Evolutionary conservation across 1,140 invertebrate species (phyloP).

Genomic region (Pseudomyrmex flavicornis): DNA sequence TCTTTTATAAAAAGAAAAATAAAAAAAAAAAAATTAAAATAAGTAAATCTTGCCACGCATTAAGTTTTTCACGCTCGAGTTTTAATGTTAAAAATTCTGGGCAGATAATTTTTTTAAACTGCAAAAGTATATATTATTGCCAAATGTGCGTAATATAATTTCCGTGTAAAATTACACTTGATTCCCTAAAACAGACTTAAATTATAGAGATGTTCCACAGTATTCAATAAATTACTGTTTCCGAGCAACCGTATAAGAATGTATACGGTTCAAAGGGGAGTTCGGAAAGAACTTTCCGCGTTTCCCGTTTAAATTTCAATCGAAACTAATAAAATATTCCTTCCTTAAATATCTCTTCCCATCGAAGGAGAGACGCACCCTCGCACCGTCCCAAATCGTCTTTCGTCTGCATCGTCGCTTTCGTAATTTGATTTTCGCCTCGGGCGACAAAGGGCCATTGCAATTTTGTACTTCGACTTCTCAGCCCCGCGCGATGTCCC

Average conservation of each 20-base stretch:
- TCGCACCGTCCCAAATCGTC: slow-evolving; percentile 55
- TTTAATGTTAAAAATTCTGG: too few species aligned
- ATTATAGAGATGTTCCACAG: slow-evolving; percentile 10
- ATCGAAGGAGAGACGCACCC: slow-evolving; percentile 52
- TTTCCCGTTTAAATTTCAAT: slow-evolving; percentile 62
- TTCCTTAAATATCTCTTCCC: slow-evolving; percentile 62
- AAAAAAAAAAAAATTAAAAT: too few species aligned
- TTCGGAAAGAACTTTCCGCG: slow-evolving; percentile 34
- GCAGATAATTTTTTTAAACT: too few species aligned
- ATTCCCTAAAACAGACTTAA: not conserved
- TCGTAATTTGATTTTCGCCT: slow-evolving; percentile 71
- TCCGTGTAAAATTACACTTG: not conserved
- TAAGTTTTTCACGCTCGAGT: too few species aligned
- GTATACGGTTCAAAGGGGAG: slow-evolving; percentile 5
- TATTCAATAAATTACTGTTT: slow-evolving; percentile 33
- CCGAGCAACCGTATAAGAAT: not conserved
- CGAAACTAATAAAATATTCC: slow-evolving; percentile 62
- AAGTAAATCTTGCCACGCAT: too few species aligned
- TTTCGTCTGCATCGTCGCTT: slow-evolving; percentile 50
- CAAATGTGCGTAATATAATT: too few species aligned
- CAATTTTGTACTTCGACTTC: slow-evolving; percentile 60
- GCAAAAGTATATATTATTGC: too few species aligned
- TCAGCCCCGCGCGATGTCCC: slow-evolving; percentile 32
- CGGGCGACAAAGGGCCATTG: slow-evolving; percentile 54
- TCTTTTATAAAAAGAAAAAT: too few species aligned